These are phyloP conservation scores for Seira ritae DNA, from an alignment of 2,888 invertebrate genomes.

Conservation along the genomic window DNA sequence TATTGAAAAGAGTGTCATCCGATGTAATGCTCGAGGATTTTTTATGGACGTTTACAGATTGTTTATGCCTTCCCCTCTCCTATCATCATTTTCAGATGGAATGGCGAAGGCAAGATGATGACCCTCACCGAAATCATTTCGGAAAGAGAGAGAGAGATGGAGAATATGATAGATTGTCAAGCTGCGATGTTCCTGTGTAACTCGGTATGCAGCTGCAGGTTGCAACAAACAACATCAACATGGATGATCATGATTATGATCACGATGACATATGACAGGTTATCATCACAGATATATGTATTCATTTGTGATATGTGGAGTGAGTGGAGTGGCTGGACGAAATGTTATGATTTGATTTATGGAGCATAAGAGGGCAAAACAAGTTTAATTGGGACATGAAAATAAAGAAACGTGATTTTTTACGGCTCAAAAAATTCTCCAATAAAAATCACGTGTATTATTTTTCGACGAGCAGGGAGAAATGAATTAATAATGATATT, in stretches of 20 bases:
- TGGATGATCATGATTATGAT: not conserved
- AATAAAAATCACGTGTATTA: not conserved
- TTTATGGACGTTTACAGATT: slow-evolving; percentile 48
- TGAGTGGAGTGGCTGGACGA: slow-evolving; percentile 5
- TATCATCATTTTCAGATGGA: slow-evolving; percentile 9
- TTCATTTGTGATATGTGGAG: not conserved
- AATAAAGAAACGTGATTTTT: not conserved
- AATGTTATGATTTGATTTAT: slow-evolving; percentile 47
- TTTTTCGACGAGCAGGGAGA: not conserved
- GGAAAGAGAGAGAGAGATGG: too few species aligned
- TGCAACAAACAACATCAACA: not conserved
- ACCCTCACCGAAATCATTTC: slow-evolving; percentile 11
- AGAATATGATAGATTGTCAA: slow-evolving; percentile 3
- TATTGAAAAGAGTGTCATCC: slow-evolving; percentile 17
- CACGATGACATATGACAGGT: too few species aligned
- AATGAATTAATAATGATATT: not conserved
- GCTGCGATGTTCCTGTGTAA: not conserved
- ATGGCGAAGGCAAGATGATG: slow-evolving; percentile 1
- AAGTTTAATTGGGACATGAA: slow-evolving; percentile 4
- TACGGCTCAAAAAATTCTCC: too few species aligned
- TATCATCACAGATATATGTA: slow-evolving; percentile 17
- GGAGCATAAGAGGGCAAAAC: slow-evolving; percentile 2
- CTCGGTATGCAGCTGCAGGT: not conserved
- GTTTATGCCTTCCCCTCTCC: slow-evolving; percentile 31
- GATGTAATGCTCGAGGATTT: not conserved